Conservation (phyloP, 2,113 vertebrate species). For the Psittacus erithacus region DNA sequence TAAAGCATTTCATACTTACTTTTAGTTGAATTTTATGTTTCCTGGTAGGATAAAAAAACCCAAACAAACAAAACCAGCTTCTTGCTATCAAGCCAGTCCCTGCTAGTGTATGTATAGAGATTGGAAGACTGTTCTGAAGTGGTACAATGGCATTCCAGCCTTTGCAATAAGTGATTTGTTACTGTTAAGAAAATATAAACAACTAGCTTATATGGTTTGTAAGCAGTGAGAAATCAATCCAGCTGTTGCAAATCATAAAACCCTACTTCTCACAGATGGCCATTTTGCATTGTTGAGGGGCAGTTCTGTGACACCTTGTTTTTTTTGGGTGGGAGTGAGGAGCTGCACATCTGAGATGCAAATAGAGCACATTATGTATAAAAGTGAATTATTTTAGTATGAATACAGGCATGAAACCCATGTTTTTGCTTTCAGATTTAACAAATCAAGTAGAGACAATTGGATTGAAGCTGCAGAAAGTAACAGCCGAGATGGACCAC, state of each 20-base stretch:
- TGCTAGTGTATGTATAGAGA: rapidly evolving
- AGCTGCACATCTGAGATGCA: not conserved
- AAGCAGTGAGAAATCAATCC: not conserved
- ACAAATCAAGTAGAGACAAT: conserved; percentile 75
- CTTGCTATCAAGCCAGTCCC: not conserved
- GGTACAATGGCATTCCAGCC: not conserved
- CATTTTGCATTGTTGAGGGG: rapidly evolving
- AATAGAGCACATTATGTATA: rapidly evolving
- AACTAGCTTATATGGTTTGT: not conserved
- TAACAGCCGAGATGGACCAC: conserved; percentile 70
- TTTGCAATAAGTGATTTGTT: not conserved
- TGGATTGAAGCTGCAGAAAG: conserved; percentile 77
- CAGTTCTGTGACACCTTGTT: not conserved
- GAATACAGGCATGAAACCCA: not conserved
- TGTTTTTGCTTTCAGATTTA: conserved; percentile 78
- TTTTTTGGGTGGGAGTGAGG: not conserved
- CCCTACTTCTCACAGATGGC: not conserved
- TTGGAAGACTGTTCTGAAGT: not conserved
- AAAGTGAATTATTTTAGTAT: rapidly evolving
- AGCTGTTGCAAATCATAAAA: rapidly evolving
- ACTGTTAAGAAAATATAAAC: not conserved
- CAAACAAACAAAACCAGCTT: rapidly evolving
- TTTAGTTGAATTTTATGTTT: not conserved
- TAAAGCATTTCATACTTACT: not conserved
- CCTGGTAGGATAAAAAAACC: not conserved